Evolutionary conservation across 2,797 vertebrate genomes (phyloP), one percentile per base, ranked within the genome.

Genomic region (Rhinoraja longicauda): DNA sequence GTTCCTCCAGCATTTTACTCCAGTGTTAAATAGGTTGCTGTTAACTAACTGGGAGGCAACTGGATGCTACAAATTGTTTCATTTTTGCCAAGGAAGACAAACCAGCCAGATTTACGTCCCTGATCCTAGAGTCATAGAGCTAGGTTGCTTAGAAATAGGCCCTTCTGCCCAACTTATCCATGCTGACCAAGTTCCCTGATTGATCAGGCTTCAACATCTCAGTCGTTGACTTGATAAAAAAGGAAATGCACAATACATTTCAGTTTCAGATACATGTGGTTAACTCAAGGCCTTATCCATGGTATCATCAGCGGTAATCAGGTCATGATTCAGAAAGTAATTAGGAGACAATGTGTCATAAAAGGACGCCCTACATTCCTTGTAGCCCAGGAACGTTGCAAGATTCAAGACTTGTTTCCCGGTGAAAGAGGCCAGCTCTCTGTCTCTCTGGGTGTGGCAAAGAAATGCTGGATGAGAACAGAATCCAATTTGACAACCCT

Each of bases 211-310:
- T 7, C 59, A 64, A 32, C 29, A 4, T 88, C 15, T 62, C 82
- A 19, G 81, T 9, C 81, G 13, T 13, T 15, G 81, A 29, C 24
- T 29, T 4, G 26, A 29, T 17, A 32, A n/a, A 53, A 53, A 32
- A 88, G 59, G 29, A 64, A 13, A 17, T 8, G 82, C 29, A 64
- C 57, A 64, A 62, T 32, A 62, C 8, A n/a, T 19, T 17, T 64
- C 1, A 32, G 21, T 64, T 64, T 86, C 53, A 86, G 57, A 59
- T 86, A 62, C 62, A 15, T 32, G 29, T 88, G 82, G 82, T 88
- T 88, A 88, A 84, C 17, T 62, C 12, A 88, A 88, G 29, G 62
- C n/a, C 59, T 88, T 88, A n/a, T 19, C 64, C 84, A 88, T 88
- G 13, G 62, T 64, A 36, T n/a, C 13, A 62, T 64, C 5, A 32